phyloP scores from a whole-genome alignment of 2,113 vertebrate genomes.

The Corvus cornix region DNA sequence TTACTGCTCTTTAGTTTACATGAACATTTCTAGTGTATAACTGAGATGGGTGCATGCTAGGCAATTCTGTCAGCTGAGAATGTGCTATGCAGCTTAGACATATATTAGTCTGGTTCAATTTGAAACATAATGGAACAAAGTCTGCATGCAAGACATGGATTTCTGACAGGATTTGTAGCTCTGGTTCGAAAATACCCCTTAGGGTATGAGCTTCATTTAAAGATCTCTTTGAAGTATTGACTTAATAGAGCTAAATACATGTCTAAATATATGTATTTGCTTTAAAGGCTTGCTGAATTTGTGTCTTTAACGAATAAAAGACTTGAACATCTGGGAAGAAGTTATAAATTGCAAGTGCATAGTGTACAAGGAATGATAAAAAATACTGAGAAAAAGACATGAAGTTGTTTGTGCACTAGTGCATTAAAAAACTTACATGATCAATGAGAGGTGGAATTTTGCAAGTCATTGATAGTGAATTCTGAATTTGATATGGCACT shows the following conservation, averaged over 20 bases:
- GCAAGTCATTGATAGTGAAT: background rate
- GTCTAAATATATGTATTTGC: conserved; percentile 17
- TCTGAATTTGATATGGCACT: background rate
- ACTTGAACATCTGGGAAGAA: background rate
- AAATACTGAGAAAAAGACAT: background rate
- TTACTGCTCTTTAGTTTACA: background rate
- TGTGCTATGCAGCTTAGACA: background rate
- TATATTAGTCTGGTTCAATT: background rate
- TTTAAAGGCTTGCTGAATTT: conserved; percentile 16
- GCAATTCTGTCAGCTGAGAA: background rate
- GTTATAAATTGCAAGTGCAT: background rate
- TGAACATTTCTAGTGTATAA: background rate
- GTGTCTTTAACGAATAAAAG: conserved; percentile 6
- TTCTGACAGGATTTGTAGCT: conserved; percentile 1
- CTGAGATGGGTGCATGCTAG: background rate
- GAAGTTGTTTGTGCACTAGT: rapidly evolving
- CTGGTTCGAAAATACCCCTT: background rate
- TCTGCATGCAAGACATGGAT: background rate
- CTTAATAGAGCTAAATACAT: background rate
- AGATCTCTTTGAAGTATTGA: conserved; percentile 47
- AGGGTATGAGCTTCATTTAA: background rate
- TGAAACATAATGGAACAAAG: background rate
- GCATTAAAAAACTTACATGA: background rate
- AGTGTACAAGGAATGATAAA: background rate
- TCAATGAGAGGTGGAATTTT: background rate